Evolutionary conservation across 2,888 invertebrate species (phyloP), one percentile per base, ranked within the genome.

Genomic region (Automeris io): DNA sequence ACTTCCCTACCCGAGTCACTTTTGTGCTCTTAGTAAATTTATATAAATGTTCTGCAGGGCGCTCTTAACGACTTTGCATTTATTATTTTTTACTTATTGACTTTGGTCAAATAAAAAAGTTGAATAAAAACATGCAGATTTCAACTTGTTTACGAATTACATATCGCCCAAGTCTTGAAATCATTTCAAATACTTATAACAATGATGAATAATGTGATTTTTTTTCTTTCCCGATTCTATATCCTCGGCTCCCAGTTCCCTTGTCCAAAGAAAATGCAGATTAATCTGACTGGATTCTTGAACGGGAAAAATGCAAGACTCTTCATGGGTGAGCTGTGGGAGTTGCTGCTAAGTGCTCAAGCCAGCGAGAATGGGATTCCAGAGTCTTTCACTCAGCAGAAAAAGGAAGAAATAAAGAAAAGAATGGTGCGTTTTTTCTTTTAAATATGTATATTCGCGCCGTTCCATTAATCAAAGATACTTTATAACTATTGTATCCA

Each of bases 211-310:
- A 35, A 38, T 46, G 37, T 40, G 32, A 26, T 11, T 3, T 39
- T 18, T 40, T 35, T 25, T 35, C 35, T 35, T 46, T 80, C 78
- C 80, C 77, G 65, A 67, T 78, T 75, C 69, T 57, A 56, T 64
- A 54, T 65, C 71, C 70, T 49, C 71, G 69, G 63, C 72, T 85
- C 89, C 72, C 88, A 96, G 95, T 95, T 92, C 86, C 98, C 98
- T 37, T 97, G 98, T 88, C 97, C 98, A 34, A 95, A 97, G 82
- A 96, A 97, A 85, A 99, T 99, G 93, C 99, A 99, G 91, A 99
- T 99, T 69, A 99, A 99, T 86, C 89, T 99, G 79, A 99, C 99
- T 32, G 99, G 99, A 33, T 99, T 99, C 81, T 88, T 99, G 46
- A 99, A 99, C 72, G 98, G 98, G 7, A 96, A 97, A 78, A 97